A percentile compares a stretch with the other conserved stretches of the same genome.
Evolutionary conservation across 2,888 invertebrate genomes (phyloP).

Genomic region (Hedychridium roseum): DNA sequence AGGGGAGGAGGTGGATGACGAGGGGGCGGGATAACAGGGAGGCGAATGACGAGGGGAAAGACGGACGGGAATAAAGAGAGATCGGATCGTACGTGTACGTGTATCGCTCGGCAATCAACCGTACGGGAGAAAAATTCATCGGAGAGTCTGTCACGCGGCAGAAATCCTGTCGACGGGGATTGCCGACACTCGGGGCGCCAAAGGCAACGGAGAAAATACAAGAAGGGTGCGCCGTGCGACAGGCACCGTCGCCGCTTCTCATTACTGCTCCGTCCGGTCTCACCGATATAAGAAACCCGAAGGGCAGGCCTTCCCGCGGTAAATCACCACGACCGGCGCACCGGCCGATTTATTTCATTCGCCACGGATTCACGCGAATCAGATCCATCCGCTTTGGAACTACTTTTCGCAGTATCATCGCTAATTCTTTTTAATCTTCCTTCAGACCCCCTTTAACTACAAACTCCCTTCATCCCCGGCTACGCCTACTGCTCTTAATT

Average conservation of each 20-base stretch:
- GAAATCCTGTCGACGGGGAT: not conserved
- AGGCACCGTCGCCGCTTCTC: constrained; percentile 4
- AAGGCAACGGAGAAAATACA: constrained; percentile 9
- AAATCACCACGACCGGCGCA: too few species aligned
- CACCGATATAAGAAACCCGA: too few species aligned
- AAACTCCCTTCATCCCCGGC: too few species aligned
- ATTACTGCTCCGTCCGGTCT: too few species aligned
- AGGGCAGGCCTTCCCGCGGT: too few species aligned
- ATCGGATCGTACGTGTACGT: constrained; percentile 19
- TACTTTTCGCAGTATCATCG: too few species aligned
- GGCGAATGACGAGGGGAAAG: constrained; percentile 20
- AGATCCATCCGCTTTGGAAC: too few species aligned
- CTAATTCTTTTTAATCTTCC: too few species aligned
- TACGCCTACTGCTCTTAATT: too few species aligned
- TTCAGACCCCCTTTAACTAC: too few species aligned
- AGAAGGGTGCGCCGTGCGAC: not conserved
- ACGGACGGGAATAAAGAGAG: constrained; percentile 22
- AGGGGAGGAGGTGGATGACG: constrained; percentile 12
- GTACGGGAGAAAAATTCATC: constrained; percentile 22
- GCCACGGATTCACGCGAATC: too few species aligned
- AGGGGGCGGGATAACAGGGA: constrained; percentile 10
- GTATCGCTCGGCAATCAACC: constrained; percentile 20
- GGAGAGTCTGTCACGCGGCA: constrained; percentile 3
- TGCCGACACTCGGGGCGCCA: constrained; percentile 1
- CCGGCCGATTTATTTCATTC: too few species aligned